Percentiles rank a stretch among this genome's conserved stretches.
Evolutionary conservation across 2,888 invertebrate species (phyloP).

Genomic region (Cosmia pyralina): DNA sequence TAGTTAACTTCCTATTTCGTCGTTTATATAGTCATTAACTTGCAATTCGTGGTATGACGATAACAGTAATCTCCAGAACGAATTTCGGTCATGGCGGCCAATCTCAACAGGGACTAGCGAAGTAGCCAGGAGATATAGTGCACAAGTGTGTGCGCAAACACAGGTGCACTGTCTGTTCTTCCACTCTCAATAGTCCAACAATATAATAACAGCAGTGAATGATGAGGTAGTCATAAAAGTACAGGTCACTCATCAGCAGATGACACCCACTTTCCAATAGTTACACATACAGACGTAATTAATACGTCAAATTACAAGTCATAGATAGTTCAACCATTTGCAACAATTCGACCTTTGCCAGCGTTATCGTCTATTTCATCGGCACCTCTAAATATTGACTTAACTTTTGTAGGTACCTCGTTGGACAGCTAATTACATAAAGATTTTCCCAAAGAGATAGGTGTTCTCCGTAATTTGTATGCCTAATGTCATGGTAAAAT

Average conservation of each 20-base stretch:
- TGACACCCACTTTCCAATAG: constrained; percentile 21
- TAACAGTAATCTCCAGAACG: neutral
- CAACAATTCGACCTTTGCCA: too few relatives aligned
- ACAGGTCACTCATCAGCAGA: constrained; percentile 34
- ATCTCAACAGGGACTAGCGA: neutral
- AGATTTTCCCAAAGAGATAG: too few relatives aligned
- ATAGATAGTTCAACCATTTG: too few relatives aligned
- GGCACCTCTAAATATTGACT: too few relatives aligned
- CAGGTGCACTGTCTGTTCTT: neutral
- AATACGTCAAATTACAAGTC: too few relatives aligned
- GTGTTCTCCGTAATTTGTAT: too few relatives aligned
- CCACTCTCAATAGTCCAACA: neutral
- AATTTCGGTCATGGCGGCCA: neutral
- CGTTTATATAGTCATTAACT: too few relatives aligned
- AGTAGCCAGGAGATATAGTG: neutral
- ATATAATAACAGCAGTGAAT: neutral
- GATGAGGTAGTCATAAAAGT: constrained; percentile 4
- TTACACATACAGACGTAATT: neutral
- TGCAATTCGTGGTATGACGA: neutral
- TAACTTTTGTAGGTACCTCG: too few relatives aligned
- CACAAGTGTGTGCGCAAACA: neutral
- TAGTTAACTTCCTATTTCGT: neutral
- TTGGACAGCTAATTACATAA: too few relatives aligned
- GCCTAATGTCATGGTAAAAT: too few relatives aligned
- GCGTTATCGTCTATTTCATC: too few relatives aligned